phyloP scores from a whole-genome alignment of 2,113 vertebrate species.

The Nanorana parkeri region DNA sequence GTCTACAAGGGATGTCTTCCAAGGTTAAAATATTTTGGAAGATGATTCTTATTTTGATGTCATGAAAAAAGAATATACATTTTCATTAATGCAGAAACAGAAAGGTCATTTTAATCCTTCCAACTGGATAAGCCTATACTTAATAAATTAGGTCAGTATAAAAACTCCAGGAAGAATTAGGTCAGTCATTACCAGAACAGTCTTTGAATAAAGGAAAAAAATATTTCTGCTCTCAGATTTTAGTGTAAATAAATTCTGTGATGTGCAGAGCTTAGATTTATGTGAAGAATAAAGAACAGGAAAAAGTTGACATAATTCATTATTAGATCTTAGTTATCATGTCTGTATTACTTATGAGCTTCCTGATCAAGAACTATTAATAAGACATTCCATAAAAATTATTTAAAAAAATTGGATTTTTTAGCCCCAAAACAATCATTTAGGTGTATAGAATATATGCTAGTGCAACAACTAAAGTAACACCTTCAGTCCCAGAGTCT shows the following conservation, averaged over 20 bases:
- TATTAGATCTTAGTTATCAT: no score
- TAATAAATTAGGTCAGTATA: conserved; percentile 39
- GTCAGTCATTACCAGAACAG: conserved; percentile 23
- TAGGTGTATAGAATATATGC: no score
- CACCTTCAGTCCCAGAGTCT: no score
- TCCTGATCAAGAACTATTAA: no score
- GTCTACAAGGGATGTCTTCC: neutral
- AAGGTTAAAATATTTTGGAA: neutral
- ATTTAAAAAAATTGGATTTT: no score
- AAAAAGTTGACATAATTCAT: neutral
- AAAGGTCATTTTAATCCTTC: conserved; percentile 26
- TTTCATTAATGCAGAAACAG: neutral
- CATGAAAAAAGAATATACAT: neutral
- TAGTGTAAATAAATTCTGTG: neutral
- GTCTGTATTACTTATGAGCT: no score
- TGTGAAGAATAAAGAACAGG: neutral
- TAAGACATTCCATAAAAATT: no score
- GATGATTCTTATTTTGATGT: neutral
- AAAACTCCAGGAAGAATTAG: conserved; percentile 28
- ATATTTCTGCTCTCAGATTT: neutral
- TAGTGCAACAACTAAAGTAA: no score
- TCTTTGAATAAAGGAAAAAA: conserved; percentile 6
- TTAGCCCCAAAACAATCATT: no score
- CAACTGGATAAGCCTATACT: conserved; percentile 30
- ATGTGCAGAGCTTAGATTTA: neutral